Conservation (phyloP, 2,888 invertebrate species). For the Xestia xanthographa region DNA sequence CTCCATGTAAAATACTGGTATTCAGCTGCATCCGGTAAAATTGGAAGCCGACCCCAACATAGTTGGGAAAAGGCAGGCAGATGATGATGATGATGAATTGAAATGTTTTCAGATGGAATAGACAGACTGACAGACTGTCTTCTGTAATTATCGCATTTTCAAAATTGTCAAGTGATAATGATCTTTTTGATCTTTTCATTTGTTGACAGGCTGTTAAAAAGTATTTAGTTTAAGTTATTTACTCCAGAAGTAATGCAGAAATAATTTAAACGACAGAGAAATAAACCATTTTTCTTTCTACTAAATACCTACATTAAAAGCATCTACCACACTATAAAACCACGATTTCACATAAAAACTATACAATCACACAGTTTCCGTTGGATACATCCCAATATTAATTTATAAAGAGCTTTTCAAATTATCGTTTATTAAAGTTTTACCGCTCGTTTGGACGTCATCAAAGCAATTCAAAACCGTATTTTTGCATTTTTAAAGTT, state of each 20-base stretch:
- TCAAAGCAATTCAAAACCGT: conserved; percentile 62
- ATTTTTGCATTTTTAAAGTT: conserved; percentile 37
- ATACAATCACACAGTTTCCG: conserved; percentile 37
- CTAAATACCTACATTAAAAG: conserved; percentile 20
- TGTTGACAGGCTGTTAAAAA: neutral
- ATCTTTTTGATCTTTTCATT: neutral
- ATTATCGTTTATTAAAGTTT: conserved; percentile 49
- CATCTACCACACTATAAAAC: conserved; percentile 23
- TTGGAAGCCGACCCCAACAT: no score
- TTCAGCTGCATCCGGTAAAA: no score
- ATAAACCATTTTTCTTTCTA: neutral
- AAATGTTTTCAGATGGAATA: neutral
- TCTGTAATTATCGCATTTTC: neutral
- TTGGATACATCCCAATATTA: conserved; percentile 59
- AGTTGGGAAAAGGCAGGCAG: no score
- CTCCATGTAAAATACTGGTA: no score
- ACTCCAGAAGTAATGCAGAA: neutral
- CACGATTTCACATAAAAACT: conserved; percentile 20
- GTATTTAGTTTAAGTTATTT: neutral
- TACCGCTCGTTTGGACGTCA: conserved; percentile 46
- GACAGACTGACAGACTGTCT: neutral
- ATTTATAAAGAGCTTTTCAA: conserved; percentile 51
- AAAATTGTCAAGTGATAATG: neutral
- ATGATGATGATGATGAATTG: no score
- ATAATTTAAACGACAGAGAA: neutral